phyloP scores from a whole-genome alignment of 2,797 vertebrate species.

The Phrynocephalus forsythii region DNA sequence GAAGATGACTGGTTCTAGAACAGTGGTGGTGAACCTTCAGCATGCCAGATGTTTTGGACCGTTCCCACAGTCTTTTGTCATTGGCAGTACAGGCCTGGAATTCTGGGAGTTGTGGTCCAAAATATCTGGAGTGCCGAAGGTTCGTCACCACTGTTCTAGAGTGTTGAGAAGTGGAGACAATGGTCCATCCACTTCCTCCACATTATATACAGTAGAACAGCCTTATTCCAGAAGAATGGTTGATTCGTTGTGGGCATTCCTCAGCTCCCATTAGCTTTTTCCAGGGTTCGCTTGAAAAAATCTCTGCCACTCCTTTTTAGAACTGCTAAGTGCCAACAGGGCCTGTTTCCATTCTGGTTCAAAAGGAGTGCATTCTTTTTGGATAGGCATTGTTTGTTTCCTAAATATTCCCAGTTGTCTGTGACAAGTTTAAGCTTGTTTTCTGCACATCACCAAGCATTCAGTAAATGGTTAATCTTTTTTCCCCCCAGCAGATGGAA shows the following conservation, averaged over 20 bases:
- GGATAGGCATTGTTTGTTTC: not conserved
- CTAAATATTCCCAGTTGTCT: not conserved
- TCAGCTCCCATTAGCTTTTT: not conserved
- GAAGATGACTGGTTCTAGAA: not conserved
- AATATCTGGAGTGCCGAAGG: no score
- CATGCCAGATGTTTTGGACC: no score
- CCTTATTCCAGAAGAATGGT: not conserved
- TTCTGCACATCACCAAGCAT: not conserved
- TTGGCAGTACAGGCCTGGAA: no score
- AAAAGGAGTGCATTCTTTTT: not conserved
- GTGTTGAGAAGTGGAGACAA: not conserved
- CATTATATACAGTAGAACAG: not conserved
- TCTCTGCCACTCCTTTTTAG: not conserved
- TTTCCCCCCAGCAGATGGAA: no score
- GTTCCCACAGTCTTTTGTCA: no score
- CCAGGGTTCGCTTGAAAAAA: not conserved
- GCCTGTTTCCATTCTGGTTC: not conserved
- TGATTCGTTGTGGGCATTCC: not conserved
- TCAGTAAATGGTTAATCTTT: no score
- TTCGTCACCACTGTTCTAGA: not conserved
- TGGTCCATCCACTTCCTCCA: not conserved
- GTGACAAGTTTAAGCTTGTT: not conserved
- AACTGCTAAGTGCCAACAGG: not conserved
- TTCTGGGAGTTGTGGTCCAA: no score
- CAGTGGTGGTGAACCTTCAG: no score